Evolutionary conservation across 2,113 vertebrate genomes (phyloP).

Genomic region (Larimichthys polyactis): DNA sequence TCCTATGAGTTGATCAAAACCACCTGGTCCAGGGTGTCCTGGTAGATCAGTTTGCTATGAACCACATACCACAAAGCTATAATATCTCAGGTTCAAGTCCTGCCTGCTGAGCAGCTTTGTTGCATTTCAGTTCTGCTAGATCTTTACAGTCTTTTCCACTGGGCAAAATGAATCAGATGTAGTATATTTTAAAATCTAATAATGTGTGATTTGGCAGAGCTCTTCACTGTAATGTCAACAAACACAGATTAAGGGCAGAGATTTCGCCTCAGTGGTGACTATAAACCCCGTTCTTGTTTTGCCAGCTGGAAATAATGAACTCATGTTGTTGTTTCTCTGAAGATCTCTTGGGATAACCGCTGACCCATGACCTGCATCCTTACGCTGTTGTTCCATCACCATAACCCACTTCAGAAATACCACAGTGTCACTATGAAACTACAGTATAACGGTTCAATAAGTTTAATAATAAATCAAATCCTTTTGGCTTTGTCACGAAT

Average conservation of each 20-base stretch:
- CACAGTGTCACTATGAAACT: conserved; percentile 6
- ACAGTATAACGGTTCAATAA: neutral
- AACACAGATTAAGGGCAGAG: neutral
- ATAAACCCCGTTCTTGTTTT: conserved; percentile 40
- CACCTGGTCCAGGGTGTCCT: conserved; percentile 3
- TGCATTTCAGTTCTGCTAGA: neutral
- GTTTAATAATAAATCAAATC: too few relatives aligned
- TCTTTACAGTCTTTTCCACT: neutral
- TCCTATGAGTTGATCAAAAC: conserved; percentile 31
- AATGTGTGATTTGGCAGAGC: neutral
- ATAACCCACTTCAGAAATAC: conserved; percentile 3
- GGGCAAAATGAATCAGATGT: neutral
- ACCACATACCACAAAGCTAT: neutral
- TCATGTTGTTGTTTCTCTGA: conserved; percentile 42
- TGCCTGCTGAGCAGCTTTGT: neutral
- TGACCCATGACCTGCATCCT: conserved; percentile 47
- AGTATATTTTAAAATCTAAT: neutral
- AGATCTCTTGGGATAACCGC: conserved; percentile 48
- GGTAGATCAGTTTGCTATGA: conserved; percentile 11
- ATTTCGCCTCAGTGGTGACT: conserved; percentile 4
- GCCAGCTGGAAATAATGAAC: conserved; percentile 70
- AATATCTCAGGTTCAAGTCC: neutral
- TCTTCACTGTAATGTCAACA: conserved; percentile 15
- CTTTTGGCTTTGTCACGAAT: too few relatives aligned
- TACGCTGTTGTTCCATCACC: conserved; percentile 33